These are phyloP conservation scores for Cromileptes altivelis DNA, from an alignment of 2,113 vertebrate species.

Conservation along the genomic window DNA sequence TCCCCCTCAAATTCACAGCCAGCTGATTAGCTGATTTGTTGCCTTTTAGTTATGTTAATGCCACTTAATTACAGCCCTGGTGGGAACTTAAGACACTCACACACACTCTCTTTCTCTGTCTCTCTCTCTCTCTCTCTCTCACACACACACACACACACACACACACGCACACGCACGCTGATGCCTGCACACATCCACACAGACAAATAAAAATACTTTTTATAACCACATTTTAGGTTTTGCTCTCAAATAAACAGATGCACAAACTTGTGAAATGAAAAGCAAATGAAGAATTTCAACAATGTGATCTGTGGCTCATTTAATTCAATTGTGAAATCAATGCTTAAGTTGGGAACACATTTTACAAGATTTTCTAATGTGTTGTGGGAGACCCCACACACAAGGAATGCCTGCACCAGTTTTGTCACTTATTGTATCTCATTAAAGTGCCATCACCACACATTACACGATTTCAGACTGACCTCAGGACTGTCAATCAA, in stretches of 20 bases:
- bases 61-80: slow-evolving; percentile 73
- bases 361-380: slow-evolving; percentile 25
- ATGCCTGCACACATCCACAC: neutral
- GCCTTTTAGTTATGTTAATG: slow-evolving; percentile 82
- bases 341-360: slow-evolving; percentile 30
- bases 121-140: too few relatives aligned
- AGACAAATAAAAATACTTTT: neutral
- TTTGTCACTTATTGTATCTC: slow-evolving; percentile 4
- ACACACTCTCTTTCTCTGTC: neutral
- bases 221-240: slow-evolving; percentile 19
- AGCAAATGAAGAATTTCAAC: slow-evolving; percentile 35
- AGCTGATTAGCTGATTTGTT: slow-evolving; percentile 81
- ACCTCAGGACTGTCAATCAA: slow-evolving; percentile 12
- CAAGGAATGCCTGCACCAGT: neutral
- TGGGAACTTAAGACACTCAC: slow-evolving; percentile 42
- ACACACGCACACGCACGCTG: neutral
- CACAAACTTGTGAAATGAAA: slow-evolving; percentile 22
- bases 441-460: neutral
- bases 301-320: slow-evolving; percentile 39
- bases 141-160: slow-evolving; percentile 11
- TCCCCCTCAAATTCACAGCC: slow-evolving; percentile 35
- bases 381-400: slow-evolving; percentile 50
- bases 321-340: slow-evolving; percentile 44
- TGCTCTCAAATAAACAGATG: neutral
- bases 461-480: slow-evolving; percentile 6